A percentile compares a stretch with the other conserved stretches of the same genome.
Conservation (phyloP, 35 echinoderm and acorn worm genomes). For the Ophiothrix spiculata region DNA sequence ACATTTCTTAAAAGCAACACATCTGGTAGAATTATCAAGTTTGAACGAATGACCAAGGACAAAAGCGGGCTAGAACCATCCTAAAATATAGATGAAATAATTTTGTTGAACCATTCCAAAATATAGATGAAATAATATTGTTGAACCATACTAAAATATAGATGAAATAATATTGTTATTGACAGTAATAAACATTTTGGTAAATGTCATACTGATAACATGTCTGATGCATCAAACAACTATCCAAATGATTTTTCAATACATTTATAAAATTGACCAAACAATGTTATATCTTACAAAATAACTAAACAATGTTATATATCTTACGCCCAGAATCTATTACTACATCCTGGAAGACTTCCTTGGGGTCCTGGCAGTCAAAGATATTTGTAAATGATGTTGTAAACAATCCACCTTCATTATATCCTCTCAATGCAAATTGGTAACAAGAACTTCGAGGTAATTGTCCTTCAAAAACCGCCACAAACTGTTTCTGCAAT, state of each 20-base stretch:
- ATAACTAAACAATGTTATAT: background rate
- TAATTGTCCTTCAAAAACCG: background rate
- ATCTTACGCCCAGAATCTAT: constrained; percentile 26
- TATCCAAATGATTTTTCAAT: background rate
- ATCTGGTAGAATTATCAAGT: background rate
- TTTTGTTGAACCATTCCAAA: background rate
- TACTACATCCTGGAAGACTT: constrained; percentile 20
- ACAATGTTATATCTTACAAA: background rate
- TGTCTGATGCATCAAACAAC: background rate
- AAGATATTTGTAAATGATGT: constrained; percentile 11
- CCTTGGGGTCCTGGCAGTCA: constrained; percentile 19
- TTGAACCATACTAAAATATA: background rate
- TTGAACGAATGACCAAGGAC: background rate
- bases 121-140: background rate
- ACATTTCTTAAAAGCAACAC: background rate
- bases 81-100: background rate
- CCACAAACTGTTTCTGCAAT: background rate
- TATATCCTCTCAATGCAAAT: constrained; percentile 26
- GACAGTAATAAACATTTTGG: background rate
- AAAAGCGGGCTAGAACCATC: background rate
- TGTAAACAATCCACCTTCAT: constrained; percentile 32
- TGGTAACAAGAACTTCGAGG: background rate
- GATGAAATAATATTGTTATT: background rate
- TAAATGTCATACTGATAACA: background rate
- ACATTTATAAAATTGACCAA: background rate